phyloP scores from a whole-genome alignment of 2,113 vertebrate species.

The Tor tambroides region DNA sequence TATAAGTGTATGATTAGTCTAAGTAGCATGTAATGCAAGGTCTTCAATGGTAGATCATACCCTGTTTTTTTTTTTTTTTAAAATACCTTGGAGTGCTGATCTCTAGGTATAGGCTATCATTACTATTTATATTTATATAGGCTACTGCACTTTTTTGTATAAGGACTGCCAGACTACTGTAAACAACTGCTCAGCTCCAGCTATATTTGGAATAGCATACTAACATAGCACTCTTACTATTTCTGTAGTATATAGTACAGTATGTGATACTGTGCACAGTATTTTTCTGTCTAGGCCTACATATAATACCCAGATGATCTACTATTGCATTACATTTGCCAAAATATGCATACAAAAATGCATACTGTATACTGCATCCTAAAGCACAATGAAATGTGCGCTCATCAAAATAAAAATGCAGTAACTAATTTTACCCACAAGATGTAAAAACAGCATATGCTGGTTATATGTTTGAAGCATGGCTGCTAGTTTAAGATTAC shows the following conservation, averaged over 20 bases:
- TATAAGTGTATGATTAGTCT: background rate
- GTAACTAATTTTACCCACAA: too few species aligned
- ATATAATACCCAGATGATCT: background rate
- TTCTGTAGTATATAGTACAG: background rate
- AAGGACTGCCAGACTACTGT: background rate
- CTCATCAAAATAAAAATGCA: too few species aligned
- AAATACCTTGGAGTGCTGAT: background rate
- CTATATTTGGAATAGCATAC: background rate
- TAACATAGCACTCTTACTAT: background rate
- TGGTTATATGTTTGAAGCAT: too few species aligned
- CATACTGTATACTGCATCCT: too few species aligned
- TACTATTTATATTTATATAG: background rate
- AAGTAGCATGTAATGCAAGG: background rate
- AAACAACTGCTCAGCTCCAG: background rate
- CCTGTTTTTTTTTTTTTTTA: background rate
- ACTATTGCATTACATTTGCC: background rate
- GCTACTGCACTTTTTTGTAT: background rate
- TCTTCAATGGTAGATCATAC: background rate
- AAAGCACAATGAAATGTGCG: too few species aligned
- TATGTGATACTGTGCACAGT: background rate
- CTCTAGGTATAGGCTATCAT: background rate
- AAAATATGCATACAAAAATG: background rate
- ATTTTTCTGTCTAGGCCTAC: background rate
- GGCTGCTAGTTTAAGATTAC: too few species aligned
- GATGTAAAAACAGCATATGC: too few species aligned